phyloP scores from a whole-genome alignment of 2,888 invertebrate species.

The Drosophila austrosaltans region DNA sequence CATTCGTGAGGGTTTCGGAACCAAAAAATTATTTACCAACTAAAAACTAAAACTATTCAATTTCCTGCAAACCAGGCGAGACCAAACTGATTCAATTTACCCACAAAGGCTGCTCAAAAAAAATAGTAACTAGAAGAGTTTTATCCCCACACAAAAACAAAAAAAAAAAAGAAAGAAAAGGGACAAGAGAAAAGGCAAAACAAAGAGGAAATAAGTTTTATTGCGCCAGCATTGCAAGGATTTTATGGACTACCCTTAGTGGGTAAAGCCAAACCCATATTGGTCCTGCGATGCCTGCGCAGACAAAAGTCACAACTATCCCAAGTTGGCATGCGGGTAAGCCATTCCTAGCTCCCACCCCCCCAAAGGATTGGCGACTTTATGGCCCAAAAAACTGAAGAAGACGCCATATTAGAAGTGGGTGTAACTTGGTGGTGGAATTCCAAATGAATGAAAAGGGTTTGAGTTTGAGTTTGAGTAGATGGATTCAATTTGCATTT shows the following conservation, averaged over 20 bases:
- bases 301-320: constrained; percentile 76
- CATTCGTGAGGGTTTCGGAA: constrained; percentile 6
- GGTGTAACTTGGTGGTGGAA: constrained; percentile 14
- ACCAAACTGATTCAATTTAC: constrained; percentile 61
- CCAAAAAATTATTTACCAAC: constrained; percentile 64
- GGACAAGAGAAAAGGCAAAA: constrained; percentile 17
- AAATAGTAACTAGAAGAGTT: neutral
- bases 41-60: constrained; percentile 71
- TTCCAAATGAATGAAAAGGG: neutral
- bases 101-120: constrained; percentile 19
- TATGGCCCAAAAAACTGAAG: constrained; percentile 58
- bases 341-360: constrained; percentile 29
- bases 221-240: constrained; percentile 33
- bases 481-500: constrained; percentile 71
- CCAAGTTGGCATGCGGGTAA: constrained; percentile 70
- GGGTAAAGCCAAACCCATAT: constrained; percentile 63
- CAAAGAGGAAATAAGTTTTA: constrained; percentile 58
- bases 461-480: neutral
- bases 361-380: constrained; percentile 52
- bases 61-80: constrained; percentile 53
- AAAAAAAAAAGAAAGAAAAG: neutral
- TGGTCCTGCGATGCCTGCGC: constrained; percentile 51
- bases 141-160: neutral
- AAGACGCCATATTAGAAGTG: constrained; percentile 68
- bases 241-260: constrained; percentile 33